Base-by-base conservation (phyloP, 2,113 vertebrate species). In the Laterallus jamaicensis region DNA sequence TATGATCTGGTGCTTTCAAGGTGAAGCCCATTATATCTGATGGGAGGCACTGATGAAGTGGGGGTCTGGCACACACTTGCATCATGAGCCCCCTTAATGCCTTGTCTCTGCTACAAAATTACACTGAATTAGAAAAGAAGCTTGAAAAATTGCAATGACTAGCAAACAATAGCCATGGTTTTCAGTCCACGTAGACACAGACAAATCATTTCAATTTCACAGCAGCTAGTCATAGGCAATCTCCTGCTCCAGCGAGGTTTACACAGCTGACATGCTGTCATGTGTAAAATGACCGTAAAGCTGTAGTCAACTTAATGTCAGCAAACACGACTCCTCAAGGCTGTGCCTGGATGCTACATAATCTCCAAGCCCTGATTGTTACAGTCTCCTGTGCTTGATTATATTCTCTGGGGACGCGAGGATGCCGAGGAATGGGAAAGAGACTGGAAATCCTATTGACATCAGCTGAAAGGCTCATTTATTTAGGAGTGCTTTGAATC, bases 161-260 rank as follows among this genome's bases (percentile, higher is more conserved):
- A 52, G 63, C 31, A 93, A 93, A 92, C 71, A 88, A 58, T 6
- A 67, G 50, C 59, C 52, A 37, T 7, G 50, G 37, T 64, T 92
- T 94, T 85, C 55, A 80, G 84, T 47, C 50, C 71, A 59, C 0
- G 0, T 37, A 83, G 92, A 66, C 59, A 58, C n/a, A 86, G 85
- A 94, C 59, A 93, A 94, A 95, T 86, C 47, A 70, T 93, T 93
- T 80, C 85, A 60, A 83, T 95, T 96, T 92, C 88, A 90, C 76
- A 87, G 88, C 85, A 94, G 71, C 79, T 78, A 82, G 67, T 94
- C 82, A 83, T 11, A 59, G 79, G 64, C 79, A 91, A 77, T 74
- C 75, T 88, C 37, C 49, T 90, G 63, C 70, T 90, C 82, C 92
- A 75, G 90, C 1, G 52, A 86, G 85, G 90, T 81, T 96, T 81